A percentile compares a stretch with the other conserved stretches of the same genome.
Evolutionary conservation across 2,888 invertebrate genomes (phyloP).

Genomic region (Pristionchus maxplancki): DNA sequence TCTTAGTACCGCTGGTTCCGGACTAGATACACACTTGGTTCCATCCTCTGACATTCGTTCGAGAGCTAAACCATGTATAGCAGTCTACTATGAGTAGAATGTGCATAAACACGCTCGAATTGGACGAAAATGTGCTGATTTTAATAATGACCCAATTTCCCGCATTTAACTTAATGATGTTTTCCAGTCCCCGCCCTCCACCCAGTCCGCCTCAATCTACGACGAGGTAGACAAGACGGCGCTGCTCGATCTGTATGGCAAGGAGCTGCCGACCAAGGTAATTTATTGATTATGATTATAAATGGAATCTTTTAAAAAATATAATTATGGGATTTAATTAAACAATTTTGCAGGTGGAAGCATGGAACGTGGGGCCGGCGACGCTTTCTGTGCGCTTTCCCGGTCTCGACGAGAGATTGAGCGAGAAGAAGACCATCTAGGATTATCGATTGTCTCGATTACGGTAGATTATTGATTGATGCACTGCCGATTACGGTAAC

Average conservation of each 20-base stretch:
- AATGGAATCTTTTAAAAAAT: neutral
- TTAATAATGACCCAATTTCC: no score
- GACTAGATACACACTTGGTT: neutral
- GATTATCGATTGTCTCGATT: conserved; percentile 34
- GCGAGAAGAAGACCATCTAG: conserved; percentile 51
- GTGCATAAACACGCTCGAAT: no score
- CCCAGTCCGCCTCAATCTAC: conserved; percentile 61
- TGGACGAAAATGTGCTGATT: no score
- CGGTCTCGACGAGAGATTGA: conserved; percentile 56
- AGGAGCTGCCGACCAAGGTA: conserved; percentile 72
- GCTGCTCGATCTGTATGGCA: conserved; percentile 72
- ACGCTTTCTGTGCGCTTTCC: conserved; percentile 62
- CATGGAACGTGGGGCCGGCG: conserved; percentile 73
- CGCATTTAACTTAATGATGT: neutral
- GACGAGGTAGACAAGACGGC: conserved; percentile 69
- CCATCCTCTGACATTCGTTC: no score
- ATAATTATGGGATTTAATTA: no score
- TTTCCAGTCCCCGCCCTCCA: conserved; percentile 56
- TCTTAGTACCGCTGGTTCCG: neutral
- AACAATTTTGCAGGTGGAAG: conserved; percentile 64
- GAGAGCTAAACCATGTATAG: no score
- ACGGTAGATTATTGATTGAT: conserved; percentile 22
- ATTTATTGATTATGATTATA: neutral
- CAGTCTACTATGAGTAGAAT: no score
- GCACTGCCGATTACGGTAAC: neutral